Conservation (phyloP, 1,140 invertebrate genomes). For the Saxidomus purpurata region DNA sequence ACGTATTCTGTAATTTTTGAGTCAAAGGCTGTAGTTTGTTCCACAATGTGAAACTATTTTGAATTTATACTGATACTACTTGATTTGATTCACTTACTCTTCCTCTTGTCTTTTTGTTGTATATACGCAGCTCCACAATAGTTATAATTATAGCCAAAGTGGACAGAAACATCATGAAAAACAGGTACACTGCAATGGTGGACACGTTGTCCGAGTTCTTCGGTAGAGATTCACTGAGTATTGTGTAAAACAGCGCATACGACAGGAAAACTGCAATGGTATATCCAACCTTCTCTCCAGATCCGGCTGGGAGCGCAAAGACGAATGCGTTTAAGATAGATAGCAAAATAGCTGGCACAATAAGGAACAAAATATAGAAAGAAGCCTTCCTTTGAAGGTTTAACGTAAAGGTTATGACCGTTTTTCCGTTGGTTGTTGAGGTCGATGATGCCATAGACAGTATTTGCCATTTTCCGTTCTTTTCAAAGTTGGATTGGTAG, state of each 20-base stretch:
- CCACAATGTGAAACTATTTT: too few species aligned
- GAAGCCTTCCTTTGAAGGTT: slow-evolving; percentile 40
- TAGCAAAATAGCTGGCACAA: slow-evolving; percentile 71
- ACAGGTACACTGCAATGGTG: slow-evolving; percentile 50
- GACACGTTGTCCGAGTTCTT: slow-evolving; percentile 64
- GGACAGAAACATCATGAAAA: slow-evolving; percentile 65
- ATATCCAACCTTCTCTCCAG: slow-evolving; percentile 88
- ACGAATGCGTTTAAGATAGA: slow-evolving; percentile 70
- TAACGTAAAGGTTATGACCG: slow-evolving; percentile 13
- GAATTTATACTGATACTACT: too few species aligned
- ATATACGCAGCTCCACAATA: slow-evolving; percentile 45
- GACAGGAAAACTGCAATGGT: slow-evolving; percentile 91
- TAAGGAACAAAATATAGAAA: slow-evolving; percentile 68
- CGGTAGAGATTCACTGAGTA: slow-evolving; percentile 67
- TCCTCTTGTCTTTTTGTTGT: slow-evolving; percentile 35
- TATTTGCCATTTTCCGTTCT: slow-evolving; percentile 88
- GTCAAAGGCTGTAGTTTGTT: too few species aligned
- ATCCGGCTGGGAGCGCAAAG: slow-evolving; percentile 88
- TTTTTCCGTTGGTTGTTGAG: slow-evolving; percentile 11
- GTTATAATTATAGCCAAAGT: slow-evolving; percentile 51
- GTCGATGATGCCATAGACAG: background rate
- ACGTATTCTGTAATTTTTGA: too few species aligned
- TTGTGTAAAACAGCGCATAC: slow-evolving; percentile 85
- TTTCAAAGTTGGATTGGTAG: slow-evolving; percentile 88
- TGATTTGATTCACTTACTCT: too few species aligned